A percentile compares a stretch with the other conserved stretches of the same genome.
Conservation (phyloP, 2,797 vertebrate species). For the Mycteria americana region DNA sequence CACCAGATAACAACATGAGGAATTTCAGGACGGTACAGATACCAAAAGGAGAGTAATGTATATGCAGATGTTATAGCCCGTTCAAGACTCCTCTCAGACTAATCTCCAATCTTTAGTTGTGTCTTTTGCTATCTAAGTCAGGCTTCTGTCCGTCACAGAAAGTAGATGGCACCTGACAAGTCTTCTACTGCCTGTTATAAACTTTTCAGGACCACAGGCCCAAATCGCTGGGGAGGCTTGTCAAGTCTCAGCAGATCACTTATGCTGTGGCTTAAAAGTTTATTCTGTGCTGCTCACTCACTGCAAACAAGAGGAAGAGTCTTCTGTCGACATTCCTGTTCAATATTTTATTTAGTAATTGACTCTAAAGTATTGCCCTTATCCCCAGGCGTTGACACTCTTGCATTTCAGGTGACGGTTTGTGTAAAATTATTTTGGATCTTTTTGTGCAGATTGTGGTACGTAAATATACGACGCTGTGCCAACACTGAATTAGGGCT, state of each 20-base stretch:
- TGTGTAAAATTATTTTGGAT: neutral
- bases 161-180: neutral
- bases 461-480: neutral
- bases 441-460: neutral
- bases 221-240: neutral
- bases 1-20: neutral
- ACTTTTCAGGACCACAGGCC: neutral
- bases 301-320: neutral
- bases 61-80: neutral
- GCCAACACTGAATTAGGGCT: neutral
- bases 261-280: neutral
- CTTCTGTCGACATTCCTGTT: neutral
- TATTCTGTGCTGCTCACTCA: neutral
- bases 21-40: neutral
- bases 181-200: neutral
- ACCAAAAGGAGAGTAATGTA: neutral
- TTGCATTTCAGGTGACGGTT: neutral
- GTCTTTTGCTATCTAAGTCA: neutral
- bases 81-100: neutral
- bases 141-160: neutral
- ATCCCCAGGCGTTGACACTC: neutral
- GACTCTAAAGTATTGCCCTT: neutral
- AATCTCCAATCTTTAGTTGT: neutral
- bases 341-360: neutral
- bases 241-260: neutral